These are phyloP conservation scores for Brachionus angularis DNA, from an alignment of 1,140 invertebrate species.

Conservation along the genomic window DNA sequence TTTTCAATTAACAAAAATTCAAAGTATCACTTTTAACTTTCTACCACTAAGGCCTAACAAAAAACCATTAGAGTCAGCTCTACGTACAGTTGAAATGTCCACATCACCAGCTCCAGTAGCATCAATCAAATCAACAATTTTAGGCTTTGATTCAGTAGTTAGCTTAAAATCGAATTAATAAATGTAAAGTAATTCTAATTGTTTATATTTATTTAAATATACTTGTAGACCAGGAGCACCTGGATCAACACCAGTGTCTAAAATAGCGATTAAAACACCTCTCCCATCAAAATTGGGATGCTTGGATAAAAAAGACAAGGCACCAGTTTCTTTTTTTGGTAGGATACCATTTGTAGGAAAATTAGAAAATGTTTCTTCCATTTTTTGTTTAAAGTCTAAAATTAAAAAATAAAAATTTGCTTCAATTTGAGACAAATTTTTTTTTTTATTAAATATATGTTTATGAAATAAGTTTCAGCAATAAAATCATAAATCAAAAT, in stretches of 20 bases:
- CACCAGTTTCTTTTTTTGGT: slow-evolving; percentile 92
- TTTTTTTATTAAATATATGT: too few relatives aligned
- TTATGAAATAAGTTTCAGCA: too few relatives aligned
- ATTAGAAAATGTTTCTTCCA: slow-evolving; percentile 18
- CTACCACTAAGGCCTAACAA: slow-evolving; percentile 81
- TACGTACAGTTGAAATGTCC: slow-evolving; percentile 76
- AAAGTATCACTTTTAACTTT: slow-evolving; percentile 70
- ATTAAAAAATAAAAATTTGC: too few relatives aligned
- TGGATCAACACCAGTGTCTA: slow-evolving; percentile 95
- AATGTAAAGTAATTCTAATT: background rate
- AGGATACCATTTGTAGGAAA: slow-evolving; percentile 52
- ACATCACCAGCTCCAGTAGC: slow-evolving; percentile 91
- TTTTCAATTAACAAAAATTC: slow-evolving; percentile 44
- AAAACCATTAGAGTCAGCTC: slow-evolving; percentile 64
- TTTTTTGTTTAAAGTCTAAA: too few relatives aligned
- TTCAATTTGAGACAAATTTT: too few relatives aligned
- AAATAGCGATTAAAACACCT: slow-evolving; percentile 83
- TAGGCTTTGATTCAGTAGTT: slow-evolving; percentile 78
- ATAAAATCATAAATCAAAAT: too few relatives aligned
- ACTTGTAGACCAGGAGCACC: slow-evolving; percentile 87
- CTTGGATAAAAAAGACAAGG: slow-evolving; percentile 78
- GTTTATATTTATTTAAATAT: slow-evolving; percentile 46
- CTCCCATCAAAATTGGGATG: slow-evolving; percentile 88
- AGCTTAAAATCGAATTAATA: slow-evolving; percentile 61
- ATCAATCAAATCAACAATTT: slow-evolving; percentile 90